Evolutionary conservation across 2,113 vertebrate species (phyloP), one percentile per base, ranked within the genome.

Genomic region (Bolborhynchus lineola): DNA sequence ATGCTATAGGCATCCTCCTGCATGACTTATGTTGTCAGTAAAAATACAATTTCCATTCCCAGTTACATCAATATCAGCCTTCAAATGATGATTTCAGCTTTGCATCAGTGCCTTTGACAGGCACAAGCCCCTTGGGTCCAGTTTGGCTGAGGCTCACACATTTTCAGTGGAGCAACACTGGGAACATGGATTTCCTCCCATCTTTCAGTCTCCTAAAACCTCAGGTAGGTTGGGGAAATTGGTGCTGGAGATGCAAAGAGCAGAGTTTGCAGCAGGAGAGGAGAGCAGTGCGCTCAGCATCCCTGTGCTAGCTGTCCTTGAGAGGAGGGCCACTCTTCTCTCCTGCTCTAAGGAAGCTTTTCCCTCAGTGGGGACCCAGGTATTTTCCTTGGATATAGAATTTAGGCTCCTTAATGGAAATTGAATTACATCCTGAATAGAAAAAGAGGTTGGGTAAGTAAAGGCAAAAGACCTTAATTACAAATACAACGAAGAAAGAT

Each of bases 21-120:
- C 64, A 72, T 75, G 80, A 94, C 70, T 90, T 92, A 93, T 74
- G 63, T 33, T 50, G 72, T 70, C 91, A 83, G 75, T 94, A 85
- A 83, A 92, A 95, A 94, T 70, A 0, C 41, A 59, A 88, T 90
- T 92, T 94, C 86, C 63, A 50, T 83, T 93, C 91, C 86, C 82
- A 70, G 68, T 83, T 77, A 81, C 90, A 90, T 90, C 82, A 88
- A 46, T 96, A 77, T 49, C 67, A 80, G 50, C 42, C 88, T 92
- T 94, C 79, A 93, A 67, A 81, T 0, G 13, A 88, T 83, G 76
- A 90, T 88, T 68, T 83, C 64, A 6, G 68, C 79, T 94, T 94
- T 88, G 53, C 71, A 46, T 49, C 88, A 25, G 52, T 28, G 82
- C 53, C 25, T 94, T 59, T 90, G 88, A 90, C 35, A 92, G 92